phyloP scores from a whole-genome alignment of 2,797 vertebrate genomes.

The Pampus argenteus region DNA sequence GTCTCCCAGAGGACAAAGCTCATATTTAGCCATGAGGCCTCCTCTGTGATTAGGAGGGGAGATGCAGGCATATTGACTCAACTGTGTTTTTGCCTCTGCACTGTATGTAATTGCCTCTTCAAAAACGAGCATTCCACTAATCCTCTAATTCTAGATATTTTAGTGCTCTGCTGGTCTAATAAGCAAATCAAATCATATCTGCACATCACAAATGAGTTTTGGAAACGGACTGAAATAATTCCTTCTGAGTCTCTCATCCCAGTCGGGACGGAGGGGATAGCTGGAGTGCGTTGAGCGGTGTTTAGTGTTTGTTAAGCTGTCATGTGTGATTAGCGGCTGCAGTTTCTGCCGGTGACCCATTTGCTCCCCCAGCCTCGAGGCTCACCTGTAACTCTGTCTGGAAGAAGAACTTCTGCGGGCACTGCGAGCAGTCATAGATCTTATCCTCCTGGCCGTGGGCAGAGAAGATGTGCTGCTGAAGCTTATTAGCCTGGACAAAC shows the following conservation, averaged over 20 bases:
- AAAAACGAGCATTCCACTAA: conserved; percentile 83
- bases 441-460: conserved; percentile 99
- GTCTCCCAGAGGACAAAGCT: conserved; percentile 78
- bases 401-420: conserved; percentile 99
- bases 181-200: conserved; percentile 87
- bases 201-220: conserved; percentile 85
- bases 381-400: conserved; percentile 99
- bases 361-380: conserved; percentile 27
- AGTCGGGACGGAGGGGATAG: conserved; percentile 62
- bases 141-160: conserved; percentile 87
- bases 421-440: conserved; percentile 99
- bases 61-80: conserved; percentile 82
- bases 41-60: conserved; percentile 81
- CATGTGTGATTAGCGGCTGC: conserved; percentile 56
- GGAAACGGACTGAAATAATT: conserved; percentile 81
- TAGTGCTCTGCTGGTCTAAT: conserved; percentile 84
- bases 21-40: conserved; percentile 85
- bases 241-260: conserved; percentile 77
- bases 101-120: conserved; percentile 84
- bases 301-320: conserved; percentile 75
- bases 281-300: conserved; percentile 43
- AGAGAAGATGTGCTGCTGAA: conserved; percentile 99
- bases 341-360: conserved; percentile 33
- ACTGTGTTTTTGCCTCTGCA: conserved; percentile 79
- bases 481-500: conserved; percentile 98